Base-by-base conservation (phyloP, 2,888 invertebrate genomes). In the Drosophila nr. perissopoda region DNA sequence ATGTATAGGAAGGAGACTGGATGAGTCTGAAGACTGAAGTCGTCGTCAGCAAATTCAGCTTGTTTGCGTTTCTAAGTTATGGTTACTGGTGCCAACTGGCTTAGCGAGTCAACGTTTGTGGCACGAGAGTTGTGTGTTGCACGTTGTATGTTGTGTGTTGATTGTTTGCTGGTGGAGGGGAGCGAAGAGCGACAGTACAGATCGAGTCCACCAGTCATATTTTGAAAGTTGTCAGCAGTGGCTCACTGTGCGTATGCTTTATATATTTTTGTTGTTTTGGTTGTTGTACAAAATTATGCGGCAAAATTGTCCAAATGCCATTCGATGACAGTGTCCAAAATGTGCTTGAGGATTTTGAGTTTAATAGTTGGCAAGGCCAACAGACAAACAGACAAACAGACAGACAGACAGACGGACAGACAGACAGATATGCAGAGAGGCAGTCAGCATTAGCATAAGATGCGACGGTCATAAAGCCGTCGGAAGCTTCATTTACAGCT, bases 61-160 rank as follows among this genome's bases (percentile, higher is more conserved):
- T 87, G 89, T 87, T 86, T 82, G 86, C 89, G 75, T 79, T 87
- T 67, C 82, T 82, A 87, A 87, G 86, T 87, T 86, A 87, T 88
- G 89, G 87, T 82, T 86, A 88, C 82, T 84, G 87, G 59, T 82
- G 84, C 84, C 81, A 88, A 84, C 89, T 88, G 87, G 86, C 89
- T 87, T 87, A 86, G 89, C 81, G 87, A 88, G 74, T 83, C 82
- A 80, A 68, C 77, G 65, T 67, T 56, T 56, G 27, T 54, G 46
- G 13, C 54, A 18, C 25, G 10, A 54, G 25, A 36, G 54, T 33
- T 31, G 33, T 33, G 52, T 36, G 48, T 21, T 42, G 42, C 11
- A 11, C 1, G 21, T 42, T 48, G 25, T 48, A n/a, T 42, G 42
- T 11, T 27, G 54, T 33, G 49, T 29, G n/a, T 2, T 40, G 18